Evolutionary conservation across 2,888 invertebrate genomes (phyloP).

Genomic region (Lycaena phlaeas): DNA sequence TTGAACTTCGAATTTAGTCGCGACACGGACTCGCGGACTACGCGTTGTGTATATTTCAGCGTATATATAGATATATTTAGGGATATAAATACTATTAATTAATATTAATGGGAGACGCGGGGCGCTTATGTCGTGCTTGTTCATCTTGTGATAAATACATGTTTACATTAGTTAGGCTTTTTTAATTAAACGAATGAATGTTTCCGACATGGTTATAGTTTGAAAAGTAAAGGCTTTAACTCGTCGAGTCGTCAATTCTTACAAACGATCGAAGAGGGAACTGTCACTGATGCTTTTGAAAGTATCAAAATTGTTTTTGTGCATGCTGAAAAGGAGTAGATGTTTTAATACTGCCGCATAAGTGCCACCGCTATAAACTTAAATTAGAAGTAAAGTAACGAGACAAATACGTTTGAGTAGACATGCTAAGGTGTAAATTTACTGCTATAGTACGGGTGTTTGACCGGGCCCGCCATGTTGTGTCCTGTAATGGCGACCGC

Average conservation of each 20-base stretch:
- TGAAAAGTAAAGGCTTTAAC: no score
- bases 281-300: no score
- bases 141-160: conserved; percentile 2
- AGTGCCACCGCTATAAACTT: conserved; percentile 37
- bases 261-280: no score
- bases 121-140: conserved; percentile 27
- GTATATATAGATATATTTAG: conserved; percentile 49
- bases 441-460: conserved; percentile 23
- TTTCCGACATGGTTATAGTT: no score
- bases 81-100: conserved; percentile 34
- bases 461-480: conserved; percentile 15
- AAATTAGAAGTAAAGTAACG: conserved; percentile 26
- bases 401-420: conserved; percentile 32
- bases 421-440: conserved; percentile 29
- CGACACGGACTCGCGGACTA: conserved; percentile 32
- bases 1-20: conserved; percentile 36
- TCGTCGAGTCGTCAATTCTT: no score
- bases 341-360: conserved; percentile 1
- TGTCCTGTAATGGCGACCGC: conserved; percentile 2
- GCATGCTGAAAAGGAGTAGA: no score
- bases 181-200: no score
- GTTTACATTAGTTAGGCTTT: neutral
- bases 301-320: no score
- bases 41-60: conserved; percentile 46
- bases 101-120: conserved; percentile 30